Evolutionary conservation across 92 coral and sea anemone species (phyloP).

Genomic region (Zoanthus sociatus): DNA sequence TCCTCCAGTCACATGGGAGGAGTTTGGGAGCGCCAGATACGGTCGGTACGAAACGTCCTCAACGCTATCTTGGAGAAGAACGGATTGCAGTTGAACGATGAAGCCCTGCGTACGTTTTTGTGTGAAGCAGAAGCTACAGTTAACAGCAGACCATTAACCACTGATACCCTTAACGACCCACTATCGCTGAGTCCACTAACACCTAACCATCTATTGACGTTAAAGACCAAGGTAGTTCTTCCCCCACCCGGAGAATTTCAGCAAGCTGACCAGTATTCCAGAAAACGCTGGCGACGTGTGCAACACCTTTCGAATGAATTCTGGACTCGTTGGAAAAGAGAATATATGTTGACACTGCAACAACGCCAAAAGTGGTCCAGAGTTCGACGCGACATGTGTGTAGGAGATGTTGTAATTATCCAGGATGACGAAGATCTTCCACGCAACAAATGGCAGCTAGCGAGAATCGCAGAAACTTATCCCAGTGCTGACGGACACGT

Average conservation of each 20-base stretch:
- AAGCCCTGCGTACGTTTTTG: constrained; percentile 38
- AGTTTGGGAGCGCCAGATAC: constrained; percentile 41
- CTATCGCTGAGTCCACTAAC: constrained; percentile 36
- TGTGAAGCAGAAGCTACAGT: constrained; percentile 51
- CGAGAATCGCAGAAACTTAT: constrained; percentile 31
- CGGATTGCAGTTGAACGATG: constrained; percentile 32
- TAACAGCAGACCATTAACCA: constrained; percentile 36
- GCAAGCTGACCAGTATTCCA: constrained; percentile 34
- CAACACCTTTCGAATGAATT: constrained; percentile 21
- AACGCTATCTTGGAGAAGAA: constrained; percentile 31
- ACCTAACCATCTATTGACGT: constrained; percentile 46
- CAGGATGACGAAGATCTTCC: constrained; percentile 36
- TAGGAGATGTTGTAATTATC: constrained; percentile 33
- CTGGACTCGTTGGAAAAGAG: constrained; percentile 44
- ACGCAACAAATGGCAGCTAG: constrained; percentile 59
- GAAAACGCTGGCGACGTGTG: constrained; percentile 33
- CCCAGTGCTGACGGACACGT: constrained; percentile 41
- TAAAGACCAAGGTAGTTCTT: constrained; percentile 34
- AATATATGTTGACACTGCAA: constrained; percentile 18
- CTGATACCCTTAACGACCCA: constrained; percentile 42
- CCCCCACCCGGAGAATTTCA: constrained; percentile 48
- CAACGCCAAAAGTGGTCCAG: constrained; percentile 39
- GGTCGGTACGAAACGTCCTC: constrained; percentile 37
- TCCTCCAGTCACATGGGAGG: constrained; percentile 34
- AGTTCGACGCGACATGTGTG: constrained; percentile 17